These are phyloP conservation scores for Urocyon cinereoargenteus DNA, from an alignment of 2,797 vertebrate species.

Conservation along the genomic window DNA sequence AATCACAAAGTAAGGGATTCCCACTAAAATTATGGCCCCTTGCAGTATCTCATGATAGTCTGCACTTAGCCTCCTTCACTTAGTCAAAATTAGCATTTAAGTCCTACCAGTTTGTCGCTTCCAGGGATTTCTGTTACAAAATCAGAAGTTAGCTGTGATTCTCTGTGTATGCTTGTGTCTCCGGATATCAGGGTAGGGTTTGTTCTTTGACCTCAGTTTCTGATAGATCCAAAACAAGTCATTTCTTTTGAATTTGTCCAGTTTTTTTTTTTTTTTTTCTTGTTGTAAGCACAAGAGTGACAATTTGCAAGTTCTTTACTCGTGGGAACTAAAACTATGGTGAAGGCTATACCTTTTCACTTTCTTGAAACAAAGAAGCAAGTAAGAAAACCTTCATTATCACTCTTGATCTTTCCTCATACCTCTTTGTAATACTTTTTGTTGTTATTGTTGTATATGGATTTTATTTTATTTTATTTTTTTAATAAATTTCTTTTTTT, in stretches of 20 bases:
- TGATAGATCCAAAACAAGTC: background rate
- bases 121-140: background rate
- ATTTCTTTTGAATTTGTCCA: background rate
- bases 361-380: background rate
- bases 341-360: background rate
- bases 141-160: background rate
- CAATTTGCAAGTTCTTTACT: background rate
- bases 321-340: background rate
- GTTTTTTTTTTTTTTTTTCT: background rate
- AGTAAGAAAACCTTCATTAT: background rate
- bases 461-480: too few relatives aligned
- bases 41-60: background rate
- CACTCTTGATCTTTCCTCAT: background rate
- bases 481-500: too few relatives aligned
- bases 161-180: background rate
- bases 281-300: background rate
- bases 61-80: too few relatives aligned
- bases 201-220: background rate
- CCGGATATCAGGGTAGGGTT: background rate
- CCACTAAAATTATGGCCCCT: background rate
- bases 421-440: background rate
- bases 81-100: background rate
- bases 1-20: background rate
- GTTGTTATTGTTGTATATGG: too few relatives aligned
- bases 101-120: background rate